Percentiles rank a stretch among this genome's conserved stretches.
Evolutionary conservation across 1,140 invertebrate species (phyloP).

Genomic region (Drosophila bipectinata): DNA sequence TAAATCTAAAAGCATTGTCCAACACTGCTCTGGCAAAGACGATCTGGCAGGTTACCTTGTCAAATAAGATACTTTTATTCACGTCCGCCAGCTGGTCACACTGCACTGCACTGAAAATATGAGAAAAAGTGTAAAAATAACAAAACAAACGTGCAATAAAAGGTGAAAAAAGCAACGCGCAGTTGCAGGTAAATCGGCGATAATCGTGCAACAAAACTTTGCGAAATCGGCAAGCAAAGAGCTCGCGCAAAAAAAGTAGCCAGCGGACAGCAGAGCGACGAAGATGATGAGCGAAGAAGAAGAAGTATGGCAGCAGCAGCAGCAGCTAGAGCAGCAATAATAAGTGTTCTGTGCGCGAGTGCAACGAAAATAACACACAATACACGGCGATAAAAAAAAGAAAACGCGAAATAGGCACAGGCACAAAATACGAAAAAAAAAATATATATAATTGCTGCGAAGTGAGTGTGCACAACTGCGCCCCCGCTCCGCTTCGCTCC

Average conservation of each 20-base stretch:
- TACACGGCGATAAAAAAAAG: constrained; percentile 31
- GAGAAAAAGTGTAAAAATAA: constrained; percentile 75
- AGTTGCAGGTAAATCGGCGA: constrained; percentile 24
- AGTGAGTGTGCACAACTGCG: constrained; percentile 67
- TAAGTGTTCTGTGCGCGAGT: constrained; percentile 62
- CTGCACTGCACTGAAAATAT: constrained; percentile 26
- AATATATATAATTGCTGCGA: constrained; percentile 49
- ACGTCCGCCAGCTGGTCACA: constrained; percentile 4
- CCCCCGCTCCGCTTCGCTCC: constrained; percentile 6
- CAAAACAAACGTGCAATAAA: constrained; percentile 78
- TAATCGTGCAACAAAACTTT: constrained; percentile 14
- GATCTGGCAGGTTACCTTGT: neutral
- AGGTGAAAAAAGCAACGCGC: constrained; percentile 61
- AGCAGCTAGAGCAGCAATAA: constrained; percentile 75
- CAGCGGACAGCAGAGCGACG: constrained; percentile 29
- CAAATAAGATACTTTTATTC: neutral
- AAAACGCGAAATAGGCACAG: constrained; percentile 36
- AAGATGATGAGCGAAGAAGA: constrained; percentile 80
- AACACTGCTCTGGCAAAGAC: neutral
- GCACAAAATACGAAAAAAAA: constrained; percentile 21
- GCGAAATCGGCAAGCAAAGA: constrained; percentile 27
- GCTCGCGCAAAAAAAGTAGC: constrained; percentile 18
- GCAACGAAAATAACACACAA: constrained; percentile 71
- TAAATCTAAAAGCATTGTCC: neutral
- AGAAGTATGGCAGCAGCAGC: constrained; percentile 59